Evolutionary conservation across 2,888 invertebrate genomes (phyloP), one percentile per base, ranked within the genome.

Genomic region (Drosophila buzzatii): DNA sequence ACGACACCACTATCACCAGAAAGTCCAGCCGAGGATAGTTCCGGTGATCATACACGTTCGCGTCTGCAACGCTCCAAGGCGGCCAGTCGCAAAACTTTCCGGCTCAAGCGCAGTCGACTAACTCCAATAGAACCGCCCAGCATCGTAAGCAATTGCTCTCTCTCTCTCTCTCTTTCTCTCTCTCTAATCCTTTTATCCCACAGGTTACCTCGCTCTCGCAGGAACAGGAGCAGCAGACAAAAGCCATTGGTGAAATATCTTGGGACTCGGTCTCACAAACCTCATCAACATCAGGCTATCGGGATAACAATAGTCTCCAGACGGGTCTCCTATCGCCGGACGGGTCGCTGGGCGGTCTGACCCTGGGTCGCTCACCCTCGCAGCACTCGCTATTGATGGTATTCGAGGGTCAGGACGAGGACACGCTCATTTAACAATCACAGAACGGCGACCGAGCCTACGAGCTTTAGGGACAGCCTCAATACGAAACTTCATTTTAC

Each of bases 61-160:
- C 94, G 98, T 6, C 94, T 99, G 66, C 99, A 99, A 91, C 95
- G 99, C 23, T 96, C 98, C 62, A 98, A 98, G 93, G 98, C 98
- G 41, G 98, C 98, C 91, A 98, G 98, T 89, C 95, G 98, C 86
- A 98, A 98, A 93, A 98, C 98, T 0, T 99, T 99, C 93, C 95
- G 98, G 73, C 94, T 97, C 71, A 95, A 97, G 79, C 96, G 97
- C 92, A 91, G 89, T 59, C 95, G 97, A 87, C 95, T 94, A 89
- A 95, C 93, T 66, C 95, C 95, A 79, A 94, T 95, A 47, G 96
- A 97, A 93, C 96, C 96, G 93, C 92, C 91, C 0, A 88, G 83
- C 73, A 90, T 90, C 70, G 89, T 91, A 76, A 89, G 85, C 27
- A 7, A 16, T 9, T 9, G 7, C 14, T 23, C 6, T 23, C 9